A percentile compares a stretch with the other conserved stretches of the same genome.
These are phyloP conservation scores for Corythoichthys intestinalis DNA, from an alignment of 2,113 vertebrate species.

Conservation along the genomic window DNA sequence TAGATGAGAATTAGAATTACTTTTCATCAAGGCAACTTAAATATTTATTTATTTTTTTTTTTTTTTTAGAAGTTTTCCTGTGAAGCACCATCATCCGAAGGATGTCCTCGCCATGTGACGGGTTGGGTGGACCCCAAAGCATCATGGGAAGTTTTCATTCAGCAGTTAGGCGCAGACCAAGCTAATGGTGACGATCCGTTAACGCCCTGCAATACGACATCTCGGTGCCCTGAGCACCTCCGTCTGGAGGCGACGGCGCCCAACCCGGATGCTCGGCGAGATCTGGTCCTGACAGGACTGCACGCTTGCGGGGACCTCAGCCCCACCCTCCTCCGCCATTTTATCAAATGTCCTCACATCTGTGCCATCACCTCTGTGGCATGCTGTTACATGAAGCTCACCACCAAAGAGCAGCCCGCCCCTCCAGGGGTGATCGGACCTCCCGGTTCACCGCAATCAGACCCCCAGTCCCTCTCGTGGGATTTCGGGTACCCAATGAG, in stretches of 20 bases:
- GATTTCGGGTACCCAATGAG: conserved; percentile 83
- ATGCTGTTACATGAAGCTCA: conserved; percentile 95
- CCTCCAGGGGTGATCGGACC: conserved; percentile 46
- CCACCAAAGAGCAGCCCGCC: conserved; percentile 56
- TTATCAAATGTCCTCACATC: conserved; percentile 74
- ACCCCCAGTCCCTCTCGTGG: neutral
- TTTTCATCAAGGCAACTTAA: neutral
- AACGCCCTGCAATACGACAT: conserved; percentile 51
- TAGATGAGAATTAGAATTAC: neutral
- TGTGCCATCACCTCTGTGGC: conserved; percentile 81
- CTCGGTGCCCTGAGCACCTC: conserved; percentile 17
- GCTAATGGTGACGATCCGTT: conserved; percentile 1
- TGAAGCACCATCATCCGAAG: conserved; percentile 20
- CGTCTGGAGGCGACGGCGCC: neutral
- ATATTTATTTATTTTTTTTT: neutral
- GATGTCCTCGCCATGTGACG: conserved; percentile 69
- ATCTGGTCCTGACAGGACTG: conserved; percentile 82
- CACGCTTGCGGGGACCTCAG: conserved; percentile 92
- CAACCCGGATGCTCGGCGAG: neutral
- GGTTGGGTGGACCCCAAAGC: conserved; percentile 77
- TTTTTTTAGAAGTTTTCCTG: conserved; percentile 33
- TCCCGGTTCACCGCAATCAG: neutral
- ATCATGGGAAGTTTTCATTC: conserved; percentile 75
- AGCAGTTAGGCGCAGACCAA: conserved; percentile 54
- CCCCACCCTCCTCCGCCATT: conserved; percentile 82